Evolutionary conservation across 2,888 invertebrate species (phyloP).

Genomic region (Trachelus stipa): DNA sequence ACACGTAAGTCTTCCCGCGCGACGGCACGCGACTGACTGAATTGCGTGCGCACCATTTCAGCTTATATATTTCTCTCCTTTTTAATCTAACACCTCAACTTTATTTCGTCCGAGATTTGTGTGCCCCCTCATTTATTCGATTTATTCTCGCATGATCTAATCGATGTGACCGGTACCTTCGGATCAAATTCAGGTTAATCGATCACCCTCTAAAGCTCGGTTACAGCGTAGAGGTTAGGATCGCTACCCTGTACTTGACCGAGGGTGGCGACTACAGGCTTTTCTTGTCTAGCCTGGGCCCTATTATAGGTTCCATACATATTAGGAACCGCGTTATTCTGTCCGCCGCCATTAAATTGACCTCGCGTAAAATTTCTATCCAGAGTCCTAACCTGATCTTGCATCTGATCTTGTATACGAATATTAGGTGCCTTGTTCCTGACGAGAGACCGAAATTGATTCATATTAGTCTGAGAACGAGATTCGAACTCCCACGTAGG

Average conservation of each 20-base stretch:
- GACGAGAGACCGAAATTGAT: conserved; percentile 69
- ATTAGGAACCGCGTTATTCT: conserved; percentile 59
- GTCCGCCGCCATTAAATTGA: conserved; percentile 41
- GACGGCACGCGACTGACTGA: background rate
- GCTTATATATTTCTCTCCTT: background rate
- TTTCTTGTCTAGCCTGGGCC: conserved; percentile 59
- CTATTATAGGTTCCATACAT: conserved; percentile 65
- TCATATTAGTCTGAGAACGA: conserved; percentile 66
- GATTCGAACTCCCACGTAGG: conserved; percentile 59
- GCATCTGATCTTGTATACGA: conserved; percentile 58
- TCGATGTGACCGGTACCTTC: background rate
- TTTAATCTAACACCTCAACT: background rate
- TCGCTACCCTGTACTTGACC: conserved; percentile 65
- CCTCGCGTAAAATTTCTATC: conserved; percentile 62
- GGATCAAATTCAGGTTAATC: background rate
- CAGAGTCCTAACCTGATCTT: conserved; percentile 61
- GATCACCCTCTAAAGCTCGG: conserved; percentile 71
- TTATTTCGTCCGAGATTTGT: background rate
- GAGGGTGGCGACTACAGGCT: conserved; percentile 56
- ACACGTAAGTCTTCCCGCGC: background rate
- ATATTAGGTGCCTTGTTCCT: conserved; percentile 61
- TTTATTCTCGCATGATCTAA: background rate
- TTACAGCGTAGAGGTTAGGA: conserved; percentile 78
- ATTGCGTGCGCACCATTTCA: background rate
- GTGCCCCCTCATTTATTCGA: background rate